Percentiles rank a stretch among this genome's conserved stretches.
Evolutionary conservation across 2,113 vertebrate species (phyloP).

Genomic region (Mystacornis crossleyi): DNA sequence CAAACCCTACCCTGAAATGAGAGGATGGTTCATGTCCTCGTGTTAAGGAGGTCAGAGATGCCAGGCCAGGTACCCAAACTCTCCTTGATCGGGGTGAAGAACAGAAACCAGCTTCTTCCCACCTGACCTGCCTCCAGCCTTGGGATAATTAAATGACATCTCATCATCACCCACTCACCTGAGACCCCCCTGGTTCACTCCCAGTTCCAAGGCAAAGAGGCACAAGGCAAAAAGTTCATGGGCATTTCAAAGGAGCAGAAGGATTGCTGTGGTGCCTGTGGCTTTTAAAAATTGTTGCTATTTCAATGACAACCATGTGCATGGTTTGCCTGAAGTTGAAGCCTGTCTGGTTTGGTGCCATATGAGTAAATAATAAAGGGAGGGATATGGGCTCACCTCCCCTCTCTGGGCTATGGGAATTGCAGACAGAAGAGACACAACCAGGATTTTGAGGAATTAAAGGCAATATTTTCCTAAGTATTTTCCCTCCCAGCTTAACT

Average conservation of each 20-base stretch:
- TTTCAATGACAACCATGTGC: neutral
- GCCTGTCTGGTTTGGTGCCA: neutral
- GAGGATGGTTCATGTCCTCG: fast-evolving
- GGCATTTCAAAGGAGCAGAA: neutral
- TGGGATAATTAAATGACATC: neutral
- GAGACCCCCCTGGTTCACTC: fast-evolving
- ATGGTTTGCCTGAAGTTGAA: fast-evolving
- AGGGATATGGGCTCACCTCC: neutral
- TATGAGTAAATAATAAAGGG: neutral
- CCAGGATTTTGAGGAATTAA: neutral
- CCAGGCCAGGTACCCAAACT: neutral
- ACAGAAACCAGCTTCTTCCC: neutral
- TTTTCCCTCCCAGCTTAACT: neutral
- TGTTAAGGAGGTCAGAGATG: neutral
- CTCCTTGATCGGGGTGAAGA: neutral
- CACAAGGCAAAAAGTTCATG: neutral
- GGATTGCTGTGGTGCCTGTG: neutral
- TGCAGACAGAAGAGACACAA: neutral
- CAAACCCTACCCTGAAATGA: neutral
- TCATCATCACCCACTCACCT: neutral
- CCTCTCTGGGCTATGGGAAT: neutral
- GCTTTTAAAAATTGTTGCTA: neutral
- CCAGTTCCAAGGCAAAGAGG: neutral
- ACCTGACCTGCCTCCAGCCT: neutral
- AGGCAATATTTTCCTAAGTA: neutral